Base-by-base conservation (phyloP, 2,888 invertebrate genomes). In the Melipona beecheii region DNA sequence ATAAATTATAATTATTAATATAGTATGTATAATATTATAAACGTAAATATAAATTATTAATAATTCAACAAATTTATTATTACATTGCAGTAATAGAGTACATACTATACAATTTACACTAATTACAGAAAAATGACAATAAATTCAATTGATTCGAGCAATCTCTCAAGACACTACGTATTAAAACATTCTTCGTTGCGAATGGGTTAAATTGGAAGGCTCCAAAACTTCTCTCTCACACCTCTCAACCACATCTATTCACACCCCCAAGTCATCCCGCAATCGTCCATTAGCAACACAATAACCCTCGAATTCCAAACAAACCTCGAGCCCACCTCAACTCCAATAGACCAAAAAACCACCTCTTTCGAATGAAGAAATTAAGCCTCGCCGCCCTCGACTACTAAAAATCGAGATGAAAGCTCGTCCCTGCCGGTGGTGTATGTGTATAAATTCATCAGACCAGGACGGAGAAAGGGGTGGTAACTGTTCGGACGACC, bases 401-500 rank as follows among this genome's bases (percentile, higher is more conserved):
- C 27, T n/a, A 11, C 15, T 21, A 36, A 27, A 54, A 52, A 17
- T 21, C 31, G 19, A 52, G 13, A 31, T 50, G 11, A 54, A 21
- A 56, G 43, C 36, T 50, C 3, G 52, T n/a, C 62, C 13, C 69
- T 52, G 19, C 31, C 68, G 24, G 13, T 43, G 9, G 43, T 43
- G 43, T 43, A 9, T 9, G 43, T 58, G 56, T 50, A 56, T 68
- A 58, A 60, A 73, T 80, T 79, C 36, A 27, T 66, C 50, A 52
- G 49, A 24, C 31, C 50, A 17, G 50, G 17, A 52, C n/a, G 31
- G 52, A 21, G 5, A 13, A 43, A 17, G 0, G 58, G 13, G 24
- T 2, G 19, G 9, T 24, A 36, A n/a, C 9, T 2, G 24, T 17
- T 66, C 9, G 43, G 31, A 54, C 49, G 49, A n/a, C 27, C 17